Base-by-base conservation (phyloP, 2,888 invertebrate genomes). In the Acrobasis repandana region DNA sequence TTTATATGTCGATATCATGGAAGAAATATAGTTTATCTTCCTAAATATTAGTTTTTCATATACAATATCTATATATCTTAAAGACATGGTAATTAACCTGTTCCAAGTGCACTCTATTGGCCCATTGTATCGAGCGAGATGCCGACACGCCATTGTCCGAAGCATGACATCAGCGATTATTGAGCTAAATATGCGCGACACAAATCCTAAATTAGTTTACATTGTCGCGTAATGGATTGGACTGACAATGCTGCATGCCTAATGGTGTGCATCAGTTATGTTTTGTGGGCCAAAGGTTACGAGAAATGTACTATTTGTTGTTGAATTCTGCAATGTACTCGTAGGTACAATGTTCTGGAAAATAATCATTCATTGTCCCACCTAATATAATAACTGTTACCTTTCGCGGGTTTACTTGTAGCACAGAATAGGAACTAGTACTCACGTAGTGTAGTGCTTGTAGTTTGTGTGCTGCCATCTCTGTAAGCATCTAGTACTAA, bases 111-210 rank as follows among this genome's bases (percentile, higher is more conserved):
- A 61, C 62, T 65, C 48, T 51, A 62, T 61, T 61, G 48, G 67
- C 64, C 63, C 64, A 72, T 78, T 74, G 78, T 73, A 73, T 61
- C 64, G 66, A 61, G 49, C 64, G 66, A 61, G 49, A 28, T 61
- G 38, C 56, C 50, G 62, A 52, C 50, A 60, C 48, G 54, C 65
- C 61, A 66, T 66, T 64, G 61, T 66, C 54, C 65, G 64, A 6
- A n/a, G 50, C 73, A 63, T 80, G 81, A 80, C 80, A 75, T 82
- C 82, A 80, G 79, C 79, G 76, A 77, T 74, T 78, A 75, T 73
- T 79, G 68, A 75, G 67, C 72, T 61, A 66, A 73, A 74, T 72
- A 76, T 75, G 74, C 63, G 62, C 62, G 62, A 62, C 63, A 65
- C 67, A 67, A 65, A 67, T 63, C 65, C 60, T 67, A 64, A 65